Evolutionary conservation across 23 tunicate species (phyloP).

Genomic region (Trididemnum clinides): DNA sequence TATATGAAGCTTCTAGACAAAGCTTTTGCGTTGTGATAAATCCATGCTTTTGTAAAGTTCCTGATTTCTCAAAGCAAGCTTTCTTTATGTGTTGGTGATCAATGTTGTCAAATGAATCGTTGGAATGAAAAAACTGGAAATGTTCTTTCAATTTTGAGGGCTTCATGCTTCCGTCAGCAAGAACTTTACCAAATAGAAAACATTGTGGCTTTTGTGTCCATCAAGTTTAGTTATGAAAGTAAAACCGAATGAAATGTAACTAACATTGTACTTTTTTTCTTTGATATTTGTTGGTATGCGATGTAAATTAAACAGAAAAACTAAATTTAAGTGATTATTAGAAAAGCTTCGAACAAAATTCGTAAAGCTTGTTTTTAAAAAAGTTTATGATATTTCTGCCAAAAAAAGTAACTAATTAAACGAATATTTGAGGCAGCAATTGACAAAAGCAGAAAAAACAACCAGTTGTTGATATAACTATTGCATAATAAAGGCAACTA

Average conservation of each 20-base stretch:
- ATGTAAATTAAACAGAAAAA: background rate
- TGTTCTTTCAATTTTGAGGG: constrained; percentile 23
- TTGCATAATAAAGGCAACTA: too few relatives aligned
- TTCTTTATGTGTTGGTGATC: background rate
- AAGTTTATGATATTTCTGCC: too few relatives aligned
- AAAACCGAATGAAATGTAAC: constrained; percentile 13
- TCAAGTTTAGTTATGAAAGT: constrained; percentile 21
- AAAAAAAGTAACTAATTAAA: too few relatives aligned
- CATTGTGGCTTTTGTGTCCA: constrained; percentile 9
- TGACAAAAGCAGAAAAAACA: too few relatives aligned
- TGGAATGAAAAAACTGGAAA: constrained; percentile 14
- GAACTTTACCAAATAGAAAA: background rate
- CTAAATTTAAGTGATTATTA: too few relatives aligned
- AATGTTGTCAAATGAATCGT: background rate
- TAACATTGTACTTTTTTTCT: constrained; percentile 1
- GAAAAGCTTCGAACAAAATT: too few relatives aligned
- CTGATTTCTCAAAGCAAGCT: constrained; percentile 37
- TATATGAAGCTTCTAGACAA: constrained; percentile 43
- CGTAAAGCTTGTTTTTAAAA: too few relatives aligned
- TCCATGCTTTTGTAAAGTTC: constrained; percentile 23
- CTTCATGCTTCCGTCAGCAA: too few relatives aligned
- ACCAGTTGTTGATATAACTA: too few relatives aligned
- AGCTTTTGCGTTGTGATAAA: constrained; percentile 30
- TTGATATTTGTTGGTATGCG: background rate
- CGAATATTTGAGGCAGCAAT: too few relatives aligned